Evolutionary conservation across 2,113 vertebrate species (phyloP).

Genomic region (Anhinga anhinga): DNA sequence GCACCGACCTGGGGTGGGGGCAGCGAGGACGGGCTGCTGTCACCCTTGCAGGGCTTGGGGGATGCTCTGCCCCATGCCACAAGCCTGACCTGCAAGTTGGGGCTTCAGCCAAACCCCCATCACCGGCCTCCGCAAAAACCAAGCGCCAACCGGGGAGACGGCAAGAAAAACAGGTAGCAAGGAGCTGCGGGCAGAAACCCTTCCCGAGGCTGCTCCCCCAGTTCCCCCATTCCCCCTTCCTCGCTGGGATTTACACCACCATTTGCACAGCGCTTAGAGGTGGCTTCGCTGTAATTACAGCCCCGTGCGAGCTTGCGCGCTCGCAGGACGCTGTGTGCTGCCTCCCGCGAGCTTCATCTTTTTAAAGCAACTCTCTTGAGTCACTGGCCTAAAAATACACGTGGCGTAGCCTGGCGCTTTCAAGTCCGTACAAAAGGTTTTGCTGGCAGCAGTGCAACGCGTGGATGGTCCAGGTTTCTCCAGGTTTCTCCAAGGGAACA

Average conservation of each 20-base stretch:
- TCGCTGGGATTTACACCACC: not conserved
- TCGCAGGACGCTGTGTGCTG: not conserved
- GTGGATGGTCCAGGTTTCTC: not conserved
- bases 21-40: not conserved
- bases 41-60: not conserved
- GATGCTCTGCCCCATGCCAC: not conserved
- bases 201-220: too few species aligned
- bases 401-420: not conserved
- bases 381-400: not conserved
- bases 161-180: accelerated
- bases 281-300: not conserved
- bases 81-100: not conserved
- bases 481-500: not conserved
- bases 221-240: not conserved
- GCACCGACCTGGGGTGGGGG: not conserved
- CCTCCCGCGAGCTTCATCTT: not conserved
- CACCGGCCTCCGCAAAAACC: not conserved
- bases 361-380: not conserved
- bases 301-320: accelerated
- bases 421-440: not conserved
- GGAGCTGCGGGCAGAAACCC: not conserved
- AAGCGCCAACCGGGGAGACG: accelerated
- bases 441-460: not conserved
- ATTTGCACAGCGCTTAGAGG: not conserved
- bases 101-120: not conserved